Conservation (phyloP, 2,888 invertebrate species). For the Clepsis dumicolana region DNA sequence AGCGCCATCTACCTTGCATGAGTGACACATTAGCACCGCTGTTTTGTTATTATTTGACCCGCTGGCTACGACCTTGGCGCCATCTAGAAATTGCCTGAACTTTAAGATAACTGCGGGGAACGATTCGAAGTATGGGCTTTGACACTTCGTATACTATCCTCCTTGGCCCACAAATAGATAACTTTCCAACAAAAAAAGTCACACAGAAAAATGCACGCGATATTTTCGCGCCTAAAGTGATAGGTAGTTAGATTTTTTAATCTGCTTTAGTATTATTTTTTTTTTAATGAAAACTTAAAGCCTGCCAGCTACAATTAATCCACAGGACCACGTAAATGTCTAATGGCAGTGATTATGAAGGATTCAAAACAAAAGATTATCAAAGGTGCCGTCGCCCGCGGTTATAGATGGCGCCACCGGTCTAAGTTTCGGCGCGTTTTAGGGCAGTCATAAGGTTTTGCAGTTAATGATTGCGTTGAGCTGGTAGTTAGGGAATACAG, state of each 20-base stretch:
- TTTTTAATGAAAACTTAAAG: constrained; percentile 6
- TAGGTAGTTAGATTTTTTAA: constrained; percentile 18
- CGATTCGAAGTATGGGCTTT: too few relatives aligned
- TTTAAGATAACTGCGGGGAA: too few relatives aligned
- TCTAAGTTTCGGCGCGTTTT: constrained; percentile 47
- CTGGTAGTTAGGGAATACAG: constrained; percentile 4
- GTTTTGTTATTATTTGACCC: too few relatives aligned
- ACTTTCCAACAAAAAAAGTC: not conserved
- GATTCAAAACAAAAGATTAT: constrained; percentile 64
- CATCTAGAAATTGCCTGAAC: too few relatives aligned
- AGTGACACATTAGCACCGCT: too few relatives aligned
- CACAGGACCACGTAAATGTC: constrained; percentile 77
- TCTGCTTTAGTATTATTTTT: not conserved
- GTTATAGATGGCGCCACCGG: constrained; percentile 63
- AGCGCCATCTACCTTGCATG: too few relatives aligned
- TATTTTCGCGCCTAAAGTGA: constrained; percentile 11
- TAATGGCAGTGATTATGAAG: constrained; percentile 78
- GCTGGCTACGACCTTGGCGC: too few relatives aligned
- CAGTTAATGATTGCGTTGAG: constrained; percentile 21
- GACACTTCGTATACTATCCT: too few relatives aligned
- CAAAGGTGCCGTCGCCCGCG: constrained; percentile 72
- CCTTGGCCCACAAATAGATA: too few relatives aligned
- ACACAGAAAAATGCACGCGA: not conserved
- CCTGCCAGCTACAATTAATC: constrained; percentile 61
- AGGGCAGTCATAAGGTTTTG: constrained; percentile 30